Evolutionary conservation across 2,797 vertebrate species (phyloP).

Genomic region (Naso thynnoides): DNA sequence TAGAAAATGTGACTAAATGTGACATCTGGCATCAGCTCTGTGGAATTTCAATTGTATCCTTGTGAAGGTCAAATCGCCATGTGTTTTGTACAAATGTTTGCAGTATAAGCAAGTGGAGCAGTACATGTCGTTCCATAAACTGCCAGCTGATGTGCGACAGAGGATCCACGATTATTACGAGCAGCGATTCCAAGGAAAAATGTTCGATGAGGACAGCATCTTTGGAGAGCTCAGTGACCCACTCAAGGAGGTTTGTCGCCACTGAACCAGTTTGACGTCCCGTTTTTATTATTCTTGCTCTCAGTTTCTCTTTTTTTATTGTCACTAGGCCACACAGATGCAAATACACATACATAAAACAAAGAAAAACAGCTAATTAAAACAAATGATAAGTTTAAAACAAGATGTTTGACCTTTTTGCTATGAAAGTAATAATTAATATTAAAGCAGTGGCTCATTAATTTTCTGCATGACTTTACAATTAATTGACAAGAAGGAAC

Average conservation of each 20-base stretch:
- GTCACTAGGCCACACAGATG: not conserved
- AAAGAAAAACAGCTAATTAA: too few relatives aligned
- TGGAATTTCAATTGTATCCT: slow-evolving; percentile 10
- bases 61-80: slow-evolving; percentile 35
- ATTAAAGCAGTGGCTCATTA: too few relatives aligned
- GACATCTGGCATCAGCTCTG: slow-evolving; percentile 33
- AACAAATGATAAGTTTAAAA: too few relatives aligned
- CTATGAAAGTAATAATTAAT: too few relatives aligned
- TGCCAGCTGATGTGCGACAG: slow-evolving; percentile 93
- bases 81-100: slow-evolving; percentile 49
- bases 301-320: not conserved
- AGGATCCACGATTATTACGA: slow-evolving; percentile 96
- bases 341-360: not conserved
- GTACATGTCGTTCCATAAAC: slow-evolving; percentile 99
- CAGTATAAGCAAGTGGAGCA: slow-evolving; percentile 99
- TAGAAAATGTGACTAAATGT: slow-evolving; percentile 52
- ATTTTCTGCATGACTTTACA: too few relatives aligned
- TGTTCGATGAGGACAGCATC: slow-evolving; percentile 98
- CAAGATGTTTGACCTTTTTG: too few relatives aligned
- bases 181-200: slow-evolving; percentile 98
- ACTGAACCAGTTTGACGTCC: not conserved
- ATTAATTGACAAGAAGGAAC: too few relatives aligned
- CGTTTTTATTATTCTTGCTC: not conserved
- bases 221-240: slow-evolving; percentile 95
- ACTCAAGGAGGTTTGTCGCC: slow-evolving; percentile 89